Evolutionary conservation across 1,140 invertebrate genomes (phyloP).

Genomic region (Drosophila nigromelanica): DNA sequence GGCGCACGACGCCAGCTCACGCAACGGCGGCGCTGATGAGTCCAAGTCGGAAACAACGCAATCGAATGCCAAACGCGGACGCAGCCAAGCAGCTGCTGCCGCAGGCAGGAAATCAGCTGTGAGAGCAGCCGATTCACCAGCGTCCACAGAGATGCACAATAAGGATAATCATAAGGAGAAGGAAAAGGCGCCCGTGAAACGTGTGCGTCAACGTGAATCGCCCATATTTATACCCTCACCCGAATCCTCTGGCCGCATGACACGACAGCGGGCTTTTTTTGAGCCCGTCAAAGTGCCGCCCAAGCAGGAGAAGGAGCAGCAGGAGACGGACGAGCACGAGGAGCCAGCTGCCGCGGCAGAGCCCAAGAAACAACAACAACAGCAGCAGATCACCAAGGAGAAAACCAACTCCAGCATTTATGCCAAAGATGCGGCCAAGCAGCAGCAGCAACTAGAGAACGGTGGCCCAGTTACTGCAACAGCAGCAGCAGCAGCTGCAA

Average conservation of each 20-base stretch:
- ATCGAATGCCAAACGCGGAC: conserved; percentile 44
- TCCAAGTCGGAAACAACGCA: conserved; percentile 47
- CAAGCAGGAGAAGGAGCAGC: conserved; percentile 32
- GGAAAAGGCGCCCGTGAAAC: conserved; percentile 64
- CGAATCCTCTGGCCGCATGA: conserved; percentile 78
- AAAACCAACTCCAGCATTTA: conserved; percentile 77
- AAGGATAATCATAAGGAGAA: conserved; percentile 13
- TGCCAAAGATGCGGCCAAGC: conserved; percentile 74
- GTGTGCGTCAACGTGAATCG: conserved; percentile 72
- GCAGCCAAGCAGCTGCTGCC: conserved; percentile 34
- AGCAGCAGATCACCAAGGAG: conserved; percentile 61
- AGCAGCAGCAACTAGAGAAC: conserved; percentile 70
- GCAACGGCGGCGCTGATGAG: conserved; percentile 57
- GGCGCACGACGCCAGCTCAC: conserved; percentile 68
- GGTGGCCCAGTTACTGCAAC: conserved; percentile 38
- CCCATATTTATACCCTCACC: conserved; percentile 82
- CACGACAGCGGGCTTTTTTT: conserved; percentile 79
- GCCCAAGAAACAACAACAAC: conserved; percentile 1
- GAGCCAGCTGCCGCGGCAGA: conserved; percentile 14
- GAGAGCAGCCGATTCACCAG: conserved; percentile 14
- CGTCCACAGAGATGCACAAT: conserved; percentile 11
- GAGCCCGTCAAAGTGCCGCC: conserved; percentile 79
- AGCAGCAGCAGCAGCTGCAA: conserved; percentile 1
- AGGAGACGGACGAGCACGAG: conserved; percentile 22
- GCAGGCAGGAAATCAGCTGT: conserved; percentile 39